phyloP scores from a whole-genome alignment of 2,113 vertebrate species.

The Oryzias woworae region DNA sequence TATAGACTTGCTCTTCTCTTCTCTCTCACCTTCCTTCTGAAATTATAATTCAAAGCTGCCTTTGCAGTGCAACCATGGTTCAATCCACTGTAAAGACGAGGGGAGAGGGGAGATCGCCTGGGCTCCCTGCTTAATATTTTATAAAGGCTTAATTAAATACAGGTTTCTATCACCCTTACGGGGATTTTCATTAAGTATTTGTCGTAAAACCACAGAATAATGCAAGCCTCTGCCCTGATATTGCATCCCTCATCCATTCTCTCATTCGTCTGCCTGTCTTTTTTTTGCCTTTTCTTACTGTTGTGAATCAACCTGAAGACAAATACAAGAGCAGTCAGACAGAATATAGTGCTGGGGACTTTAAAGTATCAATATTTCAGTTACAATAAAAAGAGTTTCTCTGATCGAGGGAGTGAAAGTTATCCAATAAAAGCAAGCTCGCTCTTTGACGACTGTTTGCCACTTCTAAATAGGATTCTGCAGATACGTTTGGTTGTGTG shows the following conservation, averaged over 20 bases:
- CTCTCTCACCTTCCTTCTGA: constrained; percentile 42
- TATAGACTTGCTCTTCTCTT: constrained; percentile 27
- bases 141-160: constrained; percentile 82
- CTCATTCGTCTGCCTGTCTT: constrained; percentile 22
- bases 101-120: constrained; percentile 61
- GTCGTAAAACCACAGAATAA: constrained; percentile 77
- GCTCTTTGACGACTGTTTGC: constrained; percentile 28
- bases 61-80: constrained; percentile 57
- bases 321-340: constrained; percentile 65
- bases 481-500: constrained; percentile 19
- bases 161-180: constrained; percentile 73
- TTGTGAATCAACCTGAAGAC: constrained; percentile 70
- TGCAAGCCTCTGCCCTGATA: constrained; percentile 66
- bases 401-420: constrained; percentile 45
- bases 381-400: constrained; percentile 70
- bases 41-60: constrained; percentile 68
- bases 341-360: constrained; percentile 67
- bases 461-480: constrained; percentile 39
- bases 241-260: constrained; percentile 64
- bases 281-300: constrained; percentile 56
- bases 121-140: constrained; percentile 76
- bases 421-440: constrained; percentile 59
- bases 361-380: constrained; percentile 79
- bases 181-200: constrained; percentile 81
- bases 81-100: constrained; percentile 66